Base-by-base conservation (phyloP, 1,140 invertebrate species). In the Sesamia nonagrioides region DNA sequence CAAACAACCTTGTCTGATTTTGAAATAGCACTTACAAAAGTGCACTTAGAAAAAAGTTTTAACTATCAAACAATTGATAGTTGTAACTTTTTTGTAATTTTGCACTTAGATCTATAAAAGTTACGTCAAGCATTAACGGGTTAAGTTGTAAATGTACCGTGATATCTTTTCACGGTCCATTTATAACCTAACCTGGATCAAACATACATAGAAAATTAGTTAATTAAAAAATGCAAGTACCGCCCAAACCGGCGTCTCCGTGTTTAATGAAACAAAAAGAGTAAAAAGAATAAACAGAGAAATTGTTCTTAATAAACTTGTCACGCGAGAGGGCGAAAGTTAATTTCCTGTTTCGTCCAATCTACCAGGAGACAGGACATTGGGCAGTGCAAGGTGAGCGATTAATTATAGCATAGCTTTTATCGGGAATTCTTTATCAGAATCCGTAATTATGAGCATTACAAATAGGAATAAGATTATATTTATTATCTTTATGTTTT, bases 221-320 rank as follows among this genome's bases (percentile, higher is more conserved):
- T 77, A 77, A 77, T 77, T 77, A 74, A 79, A 81, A 78, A 79
- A 79, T 75, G 54, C 79, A 79, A 81, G 74, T 68, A 63, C 76
- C 48, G 18, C 54, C 68, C 50, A 75, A 84, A 84, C 80, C 74
- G 85, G 78, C 80, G 81, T 68, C 82, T 76, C n/a, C 15, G 21
- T 69, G 74, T 75, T 77, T 82, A 84, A 84, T 87, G 71, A 84
- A 89, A 86, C 74, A 87, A 83, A 78, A 81, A 71, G 85, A 85
- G 80, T 81, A 86, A 88, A 75, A 82, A 81, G 79, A 79, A 86
- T 86, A 86, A 91, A 89, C 84, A 89, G 88, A 78, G 85, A 90
- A 90, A 90, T 86, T 89, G 86, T 89, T 92, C 86, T 91, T 92
- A 93, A 93, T 93, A 92, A 92, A 92, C 84, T 93, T 93, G 90